Evolutionary conservation across 2,113 vertebrate genomes (phyloP), one percentile per base, ranked within the genome.

Genomic region (Puffinus mauretanicus): DNA sequence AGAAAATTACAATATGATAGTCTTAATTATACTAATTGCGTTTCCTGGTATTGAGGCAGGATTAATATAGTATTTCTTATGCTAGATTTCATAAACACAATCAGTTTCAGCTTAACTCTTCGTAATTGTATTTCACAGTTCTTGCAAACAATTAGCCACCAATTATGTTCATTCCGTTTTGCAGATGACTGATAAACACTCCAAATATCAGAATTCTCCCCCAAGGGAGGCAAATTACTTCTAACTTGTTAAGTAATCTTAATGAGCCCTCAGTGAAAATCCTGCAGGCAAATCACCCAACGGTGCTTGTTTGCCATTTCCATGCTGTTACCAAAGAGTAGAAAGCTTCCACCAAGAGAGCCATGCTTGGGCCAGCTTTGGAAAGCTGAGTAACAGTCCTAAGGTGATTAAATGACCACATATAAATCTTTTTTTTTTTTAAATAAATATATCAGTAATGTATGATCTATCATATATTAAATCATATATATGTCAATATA

Each of bases 101-200:
- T 93, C 6, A 58, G 81, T 84, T 95, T 97, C 95, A 96, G 69
- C 75, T 72, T 85, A 96, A 94, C 95, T 95, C 93, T 78, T 94
- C 36, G 0, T 95, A 94, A 97, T 94, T 97, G 86, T 92, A 38
- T 94, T 97, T 96, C 94, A 90, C 70, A 93, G 80, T 82, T 94
- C 93, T 96, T 71, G 84, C 94, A 86, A 97, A 96, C 95, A 97
- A 97, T 97, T 96, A 97, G 95, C 93, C 86, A 93, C 88, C 96
- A 93, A 96, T 97, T 96, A 97, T 34, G 34, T 67, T 96, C 92
- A 76, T 95, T 96, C 83, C 17, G 1, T 47, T 96, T 96, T 94
- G 92, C 85, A 88, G 86, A 95, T 96, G 80, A 94, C 77, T 88
- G 79, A 96, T 91, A 91, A 88, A 91, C 91, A 78, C 73, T 38